phyloP scores from a whole-genome alignment of 2,888 invertebrate species.

The Erebia aethiops region DNA sequence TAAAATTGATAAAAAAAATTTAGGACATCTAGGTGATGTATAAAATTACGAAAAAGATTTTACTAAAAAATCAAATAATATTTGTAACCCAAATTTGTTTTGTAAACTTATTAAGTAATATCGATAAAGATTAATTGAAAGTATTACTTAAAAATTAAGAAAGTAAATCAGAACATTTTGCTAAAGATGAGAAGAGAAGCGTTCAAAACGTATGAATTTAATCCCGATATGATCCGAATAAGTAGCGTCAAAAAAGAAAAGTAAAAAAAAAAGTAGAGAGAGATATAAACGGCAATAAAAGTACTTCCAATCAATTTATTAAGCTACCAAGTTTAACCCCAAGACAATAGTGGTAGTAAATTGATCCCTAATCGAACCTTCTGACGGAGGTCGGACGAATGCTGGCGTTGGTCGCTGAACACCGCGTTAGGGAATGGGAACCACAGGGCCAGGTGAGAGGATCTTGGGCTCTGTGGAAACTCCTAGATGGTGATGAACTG shows the following conservation, averaged over 20 bases:
- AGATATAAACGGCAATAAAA: constrained; percentile 29
- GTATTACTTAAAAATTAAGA: no score
- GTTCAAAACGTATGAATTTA: neutral
- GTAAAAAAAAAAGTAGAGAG: constrained; percentile 19
- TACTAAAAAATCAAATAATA: neutral
- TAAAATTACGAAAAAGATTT: neutral
- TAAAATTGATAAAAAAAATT: neutral
- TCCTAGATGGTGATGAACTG: constrained; percentile 46
- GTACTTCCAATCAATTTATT: constrained; percentile 26
- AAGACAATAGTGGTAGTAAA: constrained; percentile 35
- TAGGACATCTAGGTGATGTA: neutral
- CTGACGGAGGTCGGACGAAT: constrained; percentile 75
- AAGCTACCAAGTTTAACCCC: constrained; percentile 43
- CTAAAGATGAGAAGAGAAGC: no score
- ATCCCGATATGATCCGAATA: neutral
- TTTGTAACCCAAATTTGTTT: neutral
- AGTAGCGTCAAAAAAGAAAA: neutral
- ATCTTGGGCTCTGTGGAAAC: constrained; percentile 82
- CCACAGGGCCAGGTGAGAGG: constrained; percentile 83
- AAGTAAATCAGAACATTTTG: no score
- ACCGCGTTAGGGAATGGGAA: constrained; percentile 84
- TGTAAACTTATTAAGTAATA: no score
- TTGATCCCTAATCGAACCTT: constrained; percentile 66
- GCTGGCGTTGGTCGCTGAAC: constrained; percentile 79
- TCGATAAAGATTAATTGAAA: no score